Conservation (phyloP, 2,113 vertebrate genomes). For the Morone chrysops region DNA sequence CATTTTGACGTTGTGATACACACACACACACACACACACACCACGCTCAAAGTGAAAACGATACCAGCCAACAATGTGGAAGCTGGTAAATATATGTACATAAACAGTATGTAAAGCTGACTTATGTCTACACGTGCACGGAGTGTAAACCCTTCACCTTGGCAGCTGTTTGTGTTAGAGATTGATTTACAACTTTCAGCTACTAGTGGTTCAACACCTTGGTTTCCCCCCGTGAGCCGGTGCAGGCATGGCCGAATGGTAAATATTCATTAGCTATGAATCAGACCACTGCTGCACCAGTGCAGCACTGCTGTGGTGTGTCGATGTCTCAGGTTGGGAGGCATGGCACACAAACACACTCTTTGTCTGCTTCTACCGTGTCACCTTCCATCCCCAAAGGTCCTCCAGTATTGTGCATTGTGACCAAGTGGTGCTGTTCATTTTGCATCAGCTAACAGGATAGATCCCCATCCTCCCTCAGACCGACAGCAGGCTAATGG, state of each 20-base stretch:
- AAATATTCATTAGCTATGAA: slow-evolving; percentile 81
- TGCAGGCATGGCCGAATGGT: slow-evolving; percentile 50
- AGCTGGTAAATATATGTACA: slow-evolving; percentile 20
- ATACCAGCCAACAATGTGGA: no score
- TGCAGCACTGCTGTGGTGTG: slow-evolving; percentile 28
- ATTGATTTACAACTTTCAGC: slow-evolving; percentile 63
- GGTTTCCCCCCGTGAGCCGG: slow-evolving; percentile 34
- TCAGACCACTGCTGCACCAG: slow-evolving; percentile 62
- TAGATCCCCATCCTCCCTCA: slow-evolving; percentile 70
- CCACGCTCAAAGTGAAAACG: no score
- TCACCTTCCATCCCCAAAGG: slow-evolving; percentile 47
- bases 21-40: no score
- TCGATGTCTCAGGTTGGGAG: slow-evolving; percentile 35
- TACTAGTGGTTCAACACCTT: slow-evolving; percentile 45
- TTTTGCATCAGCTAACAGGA: slow-evolving; percentile 74
- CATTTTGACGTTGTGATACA: no score
- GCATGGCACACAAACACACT: slow-evolving; percentile 1
- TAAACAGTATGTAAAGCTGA: slow-evolving; percentile 17
- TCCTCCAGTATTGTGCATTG: slow-evolving; percentile 32
- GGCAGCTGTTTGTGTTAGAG: slow-evolving; percentile 54
- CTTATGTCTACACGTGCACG: neutral
- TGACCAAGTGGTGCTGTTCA: slow-evolving; percentile 57
- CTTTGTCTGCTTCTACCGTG: slow-evolving; percentile 1
- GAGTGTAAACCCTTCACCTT: slow-evolving; percentile 42
- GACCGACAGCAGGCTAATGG: slow-evolving; percentile 78